Conservation (phyloP, 2,888 invertebrate genomes). For the Eupithecia exiguata region DNA sequence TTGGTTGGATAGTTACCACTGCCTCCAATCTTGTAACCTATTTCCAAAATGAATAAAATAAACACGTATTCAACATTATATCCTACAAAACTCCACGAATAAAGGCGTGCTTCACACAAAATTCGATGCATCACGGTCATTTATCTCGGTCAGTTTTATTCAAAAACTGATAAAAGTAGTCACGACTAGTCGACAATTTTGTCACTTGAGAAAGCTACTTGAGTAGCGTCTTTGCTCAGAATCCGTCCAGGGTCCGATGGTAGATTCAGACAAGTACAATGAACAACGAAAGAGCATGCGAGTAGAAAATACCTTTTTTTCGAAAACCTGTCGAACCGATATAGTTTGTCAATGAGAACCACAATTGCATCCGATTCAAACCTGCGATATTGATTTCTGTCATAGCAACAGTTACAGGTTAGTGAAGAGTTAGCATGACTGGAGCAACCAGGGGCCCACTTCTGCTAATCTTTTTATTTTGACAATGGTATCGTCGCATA, state of each 20-base stretch:
- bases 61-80: background rate
- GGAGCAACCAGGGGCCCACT: background rate
- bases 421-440: background rate
- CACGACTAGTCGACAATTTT: background rate
- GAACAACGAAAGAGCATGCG: conserved; percentile 80
- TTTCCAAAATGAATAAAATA: background rate
- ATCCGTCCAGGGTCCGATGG: conserved; percentile 61
- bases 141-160: no score
- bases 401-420: background rate
- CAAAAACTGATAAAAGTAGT: background rate
- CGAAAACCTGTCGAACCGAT: conserved; percentile 11
- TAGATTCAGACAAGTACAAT: conserved; percentile 59
- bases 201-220: conserved; percentile 4
- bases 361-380: background rate
- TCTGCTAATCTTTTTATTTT: no score
- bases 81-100: background rate
- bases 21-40: background rate
- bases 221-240: conserved; percentile 55
- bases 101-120: background rate
- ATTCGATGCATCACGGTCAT: background rate
- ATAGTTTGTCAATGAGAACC: background rate
- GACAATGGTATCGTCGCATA: no score
- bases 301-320: conserved; percentile 47
- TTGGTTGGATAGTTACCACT: background rate
- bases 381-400: background rate